Evolutionary conservation across 1,140 invertebrate species (phyloP).

Genomic region (Zelostemma sp.): DNA sequence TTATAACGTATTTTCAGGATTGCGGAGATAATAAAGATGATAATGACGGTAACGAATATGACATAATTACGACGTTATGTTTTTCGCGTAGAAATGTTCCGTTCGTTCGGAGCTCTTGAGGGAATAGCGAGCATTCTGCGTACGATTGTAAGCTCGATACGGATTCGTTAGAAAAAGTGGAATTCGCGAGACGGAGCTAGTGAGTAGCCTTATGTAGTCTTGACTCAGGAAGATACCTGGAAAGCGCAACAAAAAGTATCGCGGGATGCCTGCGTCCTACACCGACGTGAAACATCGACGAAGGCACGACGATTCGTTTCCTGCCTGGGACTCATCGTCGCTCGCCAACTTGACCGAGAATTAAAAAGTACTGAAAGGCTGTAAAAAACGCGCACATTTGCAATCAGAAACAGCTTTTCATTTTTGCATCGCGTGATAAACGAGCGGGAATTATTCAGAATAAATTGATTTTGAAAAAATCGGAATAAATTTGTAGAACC

Average conservation of each 20-base stretch:
- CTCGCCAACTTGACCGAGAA: conserved; percentile 34
- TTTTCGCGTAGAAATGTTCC: too few relatives aligned
- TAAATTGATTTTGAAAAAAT: too few relatives aligned
- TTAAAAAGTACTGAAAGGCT: conserved; percentile 21
- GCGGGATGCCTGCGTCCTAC: conserved; percentile 11
- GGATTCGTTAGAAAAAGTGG: conserved; percentile 55
- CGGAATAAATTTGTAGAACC: too few relatives aligned
- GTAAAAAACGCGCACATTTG: conserved; percentile 11
- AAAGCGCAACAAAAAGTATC: conserved; percentile 53
- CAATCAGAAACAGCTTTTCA: too few relatives aligned
- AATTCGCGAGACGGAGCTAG: conserved; percentile 52
- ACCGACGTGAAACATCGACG: conserved; percentile 30
- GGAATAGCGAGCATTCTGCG: not conserved
- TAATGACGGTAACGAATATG: too few relatives aligned
- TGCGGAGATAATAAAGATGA: too few relatives aligned
- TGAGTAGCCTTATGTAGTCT: conserved; percentile 63
- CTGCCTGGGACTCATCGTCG: conserved; percentile 17
- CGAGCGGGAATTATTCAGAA: too few relatives aligned
- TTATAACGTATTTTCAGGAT: too few relatives aligned
- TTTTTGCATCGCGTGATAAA: too few relatives aligned
- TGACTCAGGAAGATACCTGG: conserved; percentile 57
- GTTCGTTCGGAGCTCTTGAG: too few relatives aligned
- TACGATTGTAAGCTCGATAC: conserved; percentile 14
- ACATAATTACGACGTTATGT: too few relatives aligned
- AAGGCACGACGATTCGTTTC: conserved; percentile 16